These are phyloP conservation scores for Ageneiosus marmoratus DNA, from an alignment of 2,113 vertebrate genomes.

Conservation along the genomic window DNA sequence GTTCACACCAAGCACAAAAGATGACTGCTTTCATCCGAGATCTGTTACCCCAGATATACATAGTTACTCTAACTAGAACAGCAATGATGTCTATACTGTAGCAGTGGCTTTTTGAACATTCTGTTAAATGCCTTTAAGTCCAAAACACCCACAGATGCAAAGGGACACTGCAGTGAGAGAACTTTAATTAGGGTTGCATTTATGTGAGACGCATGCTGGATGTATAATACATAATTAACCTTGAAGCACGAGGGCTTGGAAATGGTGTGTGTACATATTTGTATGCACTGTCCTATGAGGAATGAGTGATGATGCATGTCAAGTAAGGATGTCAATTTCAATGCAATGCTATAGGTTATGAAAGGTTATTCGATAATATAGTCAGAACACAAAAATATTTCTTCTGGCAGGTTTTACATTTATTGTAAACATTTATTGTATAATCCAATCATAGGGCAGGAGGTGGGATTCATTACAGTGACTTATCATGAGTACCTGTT, in stretches of 20 bases:
- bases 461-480: background rate
- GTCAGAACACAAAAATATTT: background rate
- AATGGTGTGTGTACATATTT: background rate
- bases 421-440: constrained; percentile 5
- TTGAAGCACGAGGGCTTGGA: background rate
- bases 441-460: background rate
- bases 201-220: constrained; percentile 37
- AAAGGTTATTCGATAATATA: background rate
- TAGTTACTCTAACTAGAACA: background rate
- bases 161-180: constrained; percentile 16
- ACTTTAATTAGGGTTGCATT: constrained; percentile 35
- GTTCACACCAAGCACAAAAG: background rate
- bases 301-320: constrained; percentile 12
- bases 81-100: background rate
- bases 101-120: background rate
- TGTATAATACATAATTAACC: constrained; percentile 54
- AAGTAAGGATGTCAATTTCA: background rate
- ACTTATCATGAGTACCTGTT: background rate
- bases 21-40: background rate
- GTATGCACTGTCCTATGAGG: background rate
- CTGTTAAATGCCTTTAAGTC: constrained; percentile 21
- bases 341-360: background rate
- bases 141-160: constrained; percentile 11
- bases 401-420: background rate
- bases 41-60: background rate